Evolutionary conservation across 2,888 invertebrate genomes (phyloP), one percentile per base, ranked within the genome.

Genomic region (Schizotus pectinicornis): DNA sequence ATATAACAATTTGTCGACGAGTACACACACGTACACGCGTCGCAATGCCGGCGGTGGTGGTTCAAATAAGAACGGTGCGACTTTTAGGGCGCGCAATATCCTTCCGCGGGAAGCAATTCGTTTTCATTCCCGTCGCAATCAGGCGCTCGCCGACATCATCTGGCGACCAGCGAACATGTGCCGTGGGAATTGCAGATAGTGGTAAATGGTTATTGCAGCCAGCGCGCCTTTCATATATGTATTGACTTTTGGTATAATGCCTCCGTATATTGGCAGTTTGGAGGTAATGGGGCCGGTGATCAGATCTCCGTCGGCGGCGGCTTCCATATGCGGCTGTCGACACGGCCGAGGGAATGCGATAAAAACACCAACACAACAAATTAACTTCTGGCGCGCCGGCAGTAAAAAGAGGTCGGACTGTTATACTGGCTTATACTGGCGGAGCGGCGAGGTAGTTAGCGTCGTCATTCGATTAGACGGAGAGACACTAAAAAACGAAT

Each of bases 221-320:
- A 69, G 66, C 64, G 67, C 69, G 68, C 67, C 71, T 67, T 69
- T 68, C 67, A 66, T 68, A 71, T 67, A 68, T 71, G 76, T 77
- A 78, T 78, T 76, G 77, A 76, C 76, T 77, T 77, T 77, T 74
- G 77, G 76, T 72, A 75, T 77, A 77, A 78, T 78, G 76, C 72
- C 67, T 69, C 67, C 68, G 71, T 74, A 75, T 77, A 77, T 77
- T 74, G 77, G 76, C 76, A 76, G 72, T 77, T 76, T 72, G 71
- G 72, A 64, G 70, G 74, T 74, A 75, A 75, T 75, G 73, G 74
- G 70, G 62, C 70, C 59, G 62, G 67, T 64, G 68, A 70, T 69
- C 71, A 63, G 70, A 68, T 71, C 68, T 60, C 66, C 58, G 61
- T 56, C 45, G 38, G 36, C 53, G 62, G 39, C 58, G 61, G 65